Conservation (phyloP, 2,797 vertebrate genomes). For the Peromyscus nudipes region DNA sequence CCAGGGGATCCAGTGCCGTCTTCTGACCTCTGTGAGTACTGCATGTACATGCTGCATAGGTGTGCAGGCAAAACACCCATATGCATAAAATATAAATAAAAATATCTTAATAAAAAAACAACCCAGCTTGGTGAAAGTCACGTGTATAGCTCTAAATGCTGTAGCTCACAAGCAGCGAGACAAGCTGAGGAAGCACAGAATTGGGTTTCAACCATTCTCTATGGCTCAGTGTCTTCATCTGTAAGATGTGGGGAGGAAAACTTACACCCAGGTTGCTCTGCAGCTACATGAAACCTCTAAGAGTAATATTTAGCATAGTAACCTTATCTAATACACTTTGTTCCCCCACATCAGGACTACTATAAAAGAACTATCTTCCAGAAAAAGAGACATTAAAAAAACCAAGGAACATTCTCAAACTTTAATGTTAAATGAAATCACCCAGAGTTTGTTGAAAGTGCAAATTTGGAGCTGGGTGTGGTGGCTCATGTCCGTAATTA, state of each 20-base stretch:
- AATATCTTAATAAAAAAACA: neutral
- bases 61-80: neutral
- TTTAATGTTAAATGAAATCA: conserved; percentile 49
- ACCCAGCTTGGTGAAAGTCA: neutral
- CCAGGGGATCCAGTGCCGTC: neutral
- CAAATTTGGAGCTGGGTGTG: neutral
- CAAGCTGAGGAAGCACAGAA: neutral
- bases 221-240: neutral
- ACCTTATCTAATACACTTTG: neutral
- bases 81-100: neutral
- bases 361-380: conserved; percentile 32
- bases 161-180: neutral
- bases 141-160: neutral
- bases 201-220: neutral
- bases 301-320: conserved; percentile 16
- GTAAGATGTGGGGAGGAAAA: neutral
- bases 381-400: neutral
- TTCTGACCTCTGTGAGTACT: neutral
- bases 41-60: neutral
- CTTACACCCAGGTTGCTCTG: neutral
- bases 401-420: neutral
- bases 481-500: neutral
- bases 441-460: neutral
- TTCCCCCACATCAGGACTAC: neutral
- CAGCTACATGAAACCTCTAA: conserved; percentile 30